phyloP scores from a whole-genome alignment of 2,888 invertebrate genomes.

The Brassicogethes aeneus region DNA sequence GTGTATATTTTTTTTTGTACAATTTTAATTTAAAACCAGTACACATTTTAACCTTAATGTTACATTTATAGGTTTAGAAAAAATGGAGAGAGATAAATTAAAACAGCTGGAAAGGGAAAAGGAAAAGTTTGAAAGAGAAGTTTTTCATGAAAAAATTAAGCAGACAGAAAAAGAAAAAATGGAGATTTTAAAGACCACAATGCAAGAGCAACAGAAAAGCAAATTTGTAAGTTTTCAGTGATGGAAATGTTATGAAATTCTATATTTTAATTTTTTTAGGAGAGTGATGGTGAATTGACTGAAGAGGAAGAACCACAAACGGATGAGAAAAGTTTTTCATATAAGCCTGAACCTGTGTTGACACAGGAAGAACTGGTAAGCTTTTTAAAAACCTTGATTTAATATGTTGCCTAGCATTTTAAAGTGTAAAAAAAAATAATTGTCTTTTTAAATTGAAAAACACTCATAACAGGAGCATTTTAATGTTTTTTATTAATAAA shows the following conservation, averaged over 20 bases:
- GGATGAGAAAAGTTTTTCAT: slow-evolving; percentile 29
- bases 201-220: slow-evolving; percentile 45
- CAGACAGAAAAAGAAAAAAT: slow-evolving; percentile 46
- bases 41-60: slow-evolving; percentile 1
- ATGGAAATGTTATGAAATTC: no score
- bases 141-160: slow-evolving; percentile 45
- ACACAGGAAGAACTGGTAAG: slow-evolving; percentile 52
- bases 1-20: not conserved
- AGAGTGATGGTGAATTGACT: slow-evolving; percentile 42
- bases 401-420: no score
- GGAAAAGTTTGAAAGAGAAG: slow-evolving; percentile 55
- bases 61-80: slow-evolving; percentile 70
- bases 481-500: no score
- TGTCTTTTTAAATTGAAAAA: no score
- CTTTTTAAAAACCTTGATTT: no score
- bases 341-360: slow-evolving; percentile 12
- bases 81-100: slow-evolving; percentile 92
- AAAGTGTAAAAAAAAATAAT: no score
- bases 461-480: no score
- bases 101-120: slow-evolving; percentile 75
- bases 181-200: slow-evolving; percentile 36
- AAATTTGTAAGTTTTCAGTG: slow-evolving; percentile 49
- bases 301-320: slow-evolving; percentile 40
- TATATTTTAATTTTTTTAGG: slow-evolving; percentile 20
- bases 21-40: slow-evolving; percentile 4